Base-by-base conservation (phyloP, 2,888 invertebrate species). In the Mythimna impura region DNA sequence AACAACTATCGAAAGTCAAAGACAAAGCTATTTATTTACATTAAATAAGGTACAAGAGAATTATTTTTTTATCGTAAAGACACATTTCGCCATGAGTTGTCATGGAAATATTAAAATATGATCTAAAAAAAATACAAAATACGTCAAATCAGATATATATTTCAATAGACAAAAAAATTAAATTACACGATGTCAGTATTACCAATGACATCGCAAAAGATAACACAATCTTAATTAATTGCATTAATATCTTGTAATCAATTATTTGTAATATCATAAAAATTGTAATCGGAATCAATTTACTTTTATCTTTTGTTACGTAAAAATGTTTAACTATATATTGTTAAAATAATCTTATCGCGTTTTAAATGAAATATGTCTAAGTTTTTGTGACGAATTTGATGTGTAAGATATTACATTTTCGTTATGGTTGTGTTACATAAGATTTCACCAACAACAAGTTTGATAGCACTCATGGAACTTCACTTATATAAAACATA, bases 191-290 rank as follows among this genome's bases (percentile, higher is more conserved):
- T 57, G 30, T 66, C 20, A 63, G n/a, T 34, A 25, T 40, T 55
- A 67, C 50, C 66, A 64, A 64, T 52, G 50, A 76, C 50, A 70
- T 43, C 12, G 17, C 30, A 30, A 58, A 64, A 36, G 77, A 71
- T 79, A 71, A 9, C 66, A 12, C 55, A 47, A 90, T 91, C 89
- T 79, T 67, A 77, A 83, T 83, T 90, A 90, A 91, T 91, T 90
- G 88, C 91, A 89, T 78, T 79, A 81, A 85, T 89, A 90, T 89
- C 89, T 85, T 91, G 90, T 92, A 91, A 92, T 92, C 89, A 80
- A 80, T 75, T 61, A 60, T 67, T 74, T 65, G 71, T 81, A 86
- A 72, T 74, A 70, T 74, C 68, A 84, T 74, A 66, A 79, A 78
- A 71, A 75, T 25, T 72, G 50, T 70, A 62, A 76, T 71, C 30